A percentile compares a stretch with the other conserved stretches of the same genome.
Conservation (phyloP, 1,140 invertebrate species). For the Berghia stephanieae region DNA sequence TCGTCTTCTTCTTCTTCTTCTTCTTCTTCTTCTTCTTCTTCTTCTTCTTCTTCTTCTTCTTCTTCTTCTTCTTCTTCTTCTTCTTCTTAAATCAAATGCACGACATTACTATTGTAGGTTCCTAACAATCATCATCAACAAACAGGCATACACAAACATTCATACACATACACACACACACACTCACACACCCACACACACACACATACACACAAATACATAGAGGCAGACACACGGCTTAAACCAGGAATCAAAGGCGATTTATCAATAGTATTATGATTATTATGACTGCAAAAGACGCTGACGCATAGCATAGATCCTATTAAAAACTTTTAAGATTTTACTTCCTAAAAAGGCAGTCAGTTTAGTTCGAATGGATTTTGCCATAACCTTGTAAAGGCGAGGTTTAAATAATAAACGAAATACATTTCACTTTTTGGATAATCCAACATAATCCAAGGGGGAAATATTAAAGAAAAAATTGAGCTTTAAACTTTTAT, state of each 20-base stretch:
- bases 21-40: not conserved
- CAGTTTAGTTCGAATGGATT: too few species aligned
- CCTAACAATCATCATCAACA: not conserved
- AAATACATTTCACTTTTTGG: too few species aligned
- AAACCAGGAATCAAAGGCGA: too few species aligned
- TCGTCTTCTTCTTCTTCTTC: not conserved
- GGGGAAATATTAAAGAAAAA: too few species aligned
- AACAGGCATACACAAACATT: not conserved
- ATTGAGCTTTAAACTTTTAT: too few species aligned
- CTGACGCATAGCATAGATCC: not conserved
- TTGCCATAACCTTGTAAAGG: too few species aligned
- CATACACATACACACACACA: constrained; percentile 1
- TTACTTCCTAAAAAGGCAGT: not conserved
- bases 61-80: not conserved
- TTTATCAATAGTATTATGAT: not conserved
- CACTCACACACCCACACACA: not conserved
- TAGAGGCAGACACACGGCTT: too few species aligned
- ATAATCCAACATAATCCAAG: too few species aligned
- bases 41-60: not conserved
- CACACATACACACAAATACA: not conserved
- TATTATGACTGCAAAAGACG: not conserved
- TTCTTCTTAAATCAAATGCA: not conserved
- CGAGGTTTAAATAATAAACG: too few species aligned
- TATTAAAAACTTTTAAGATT: not conserved
- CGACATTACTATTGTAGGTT: not conserved